Base-by-base conservation (phyloP, 2,113 vertebrate genomes). In the Dromaius novaehollandiae region DNA sequence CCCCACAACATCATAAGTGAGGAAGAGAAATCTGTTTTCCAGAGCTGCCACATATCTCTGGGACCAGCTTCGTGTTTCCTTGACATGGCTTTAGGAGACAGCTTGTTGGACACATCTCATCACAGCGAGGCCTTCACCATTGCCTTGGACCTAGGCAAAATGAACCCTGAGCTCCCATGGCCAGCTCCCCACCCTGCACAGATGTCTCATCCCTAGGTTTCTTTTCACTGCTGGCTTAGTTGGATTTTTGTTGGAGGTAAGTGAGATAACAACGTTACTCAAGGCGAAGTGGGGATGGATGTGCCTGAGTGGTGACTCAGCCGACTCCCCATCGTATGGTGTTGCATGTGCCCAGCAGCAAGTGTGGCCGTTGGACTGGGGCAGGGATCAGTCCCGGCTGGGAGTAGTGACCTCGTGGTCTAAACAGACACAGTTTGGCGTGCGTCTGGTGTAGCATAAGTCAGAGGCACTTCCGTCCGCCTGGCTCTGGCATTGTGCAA, bases 241-340 rank as follows among this genome's bases (percentile, higher is more conserved):
- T 48, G 36, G 7, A 8, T 28, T 90, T 8, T 42, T 69, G 51
- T 26, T 60, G 83, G 76, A 74, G 7, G 4, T 66, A 26, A 75
- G 26, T 24, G 53, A 48, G 68, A 7, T 19, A 69, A 55, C 46
- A 46, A 38, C 3, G 2, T 50, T 58, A 0, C 0, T 30, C 51
- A 82, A 51, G 42, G 28, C 5, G 32, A 5, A 1, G 1, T 64
- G 42, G 42, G 17, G 25, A 42, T 46, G 30, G 44, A 80, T 10
- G 46, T 46, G 46, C 20, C 48, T 40, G 46, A 36, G 55, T 17
- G 28, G 28, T 56, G 55, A 9, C 55, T 56, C 30, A 30, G 55
- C 48, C 14, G 53, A 25, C 7, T 16, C 44, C 46, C 40, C 71
- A 32, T 40, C 51, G 58, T 24, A 38, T 55, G 48, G 42, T 40